Base-by-base conservation (phyloP, 2,113 vertebrate genomes). In the Jacana jacana region DNA sequence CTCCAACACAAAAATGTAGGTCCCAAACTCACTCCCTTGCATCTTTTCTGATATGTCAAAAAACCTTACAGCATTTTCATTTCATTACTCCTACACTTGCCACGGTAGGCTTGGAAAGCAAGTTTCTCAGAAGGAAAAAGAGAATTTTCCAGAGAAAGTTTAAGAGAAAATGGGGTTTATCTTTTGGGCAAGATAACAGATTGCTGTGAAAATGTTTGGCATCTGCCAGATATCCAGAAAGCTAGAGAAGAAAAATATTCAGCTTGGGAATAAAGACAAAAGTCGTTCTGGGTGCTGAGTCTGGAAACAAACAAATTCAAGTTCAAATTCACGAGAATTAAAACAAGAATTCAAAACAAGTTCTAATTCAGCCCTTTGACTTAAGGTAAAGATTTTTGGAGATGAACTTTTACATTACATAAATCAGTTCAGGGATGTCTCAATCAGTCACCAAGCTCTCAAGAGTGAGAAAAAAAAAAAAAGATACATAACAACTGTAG, bases 381-480 rank as follows among this genome's bases (percentile, higher is more conserved):
- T 76, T 44, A 23, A 63, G 31, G 18, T 28, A 65, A 72, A 66
- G 46, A 35, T 33, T 78, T 91, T 78, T 70, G 5, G 83, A 78
- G 25, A 60, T 2, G 3, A 81, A 57, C 1, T 80, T 88, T 70
- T 20, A 73, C 70, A 61, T 55, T 9, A 30, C 6, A 23, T 31
- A 20, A 40, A 52, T 52, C 20, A 40, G 2, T 31, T 84, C 49
- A 28, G 35, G 17, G 6, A 9, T 63, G 24, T 10, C 25, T 63
- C 55, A 52, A 31, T 17, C 33, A 9, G 22, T 58, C 37, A 8
- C 11, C 9, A 28, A 42, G 8, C 20, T 70, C 33, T 46, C 24
- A 44, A n/a, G 3, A 2, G 4, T 58, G 10, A 18, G 10, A 2
- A 11, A 23, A 7, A 46, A 3, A 9, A 20, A 7, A 33, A 37